Base-by-base conservation (phyloP, 2,888 invertebrate species). In the Lasius fuliginosus region DNA sequence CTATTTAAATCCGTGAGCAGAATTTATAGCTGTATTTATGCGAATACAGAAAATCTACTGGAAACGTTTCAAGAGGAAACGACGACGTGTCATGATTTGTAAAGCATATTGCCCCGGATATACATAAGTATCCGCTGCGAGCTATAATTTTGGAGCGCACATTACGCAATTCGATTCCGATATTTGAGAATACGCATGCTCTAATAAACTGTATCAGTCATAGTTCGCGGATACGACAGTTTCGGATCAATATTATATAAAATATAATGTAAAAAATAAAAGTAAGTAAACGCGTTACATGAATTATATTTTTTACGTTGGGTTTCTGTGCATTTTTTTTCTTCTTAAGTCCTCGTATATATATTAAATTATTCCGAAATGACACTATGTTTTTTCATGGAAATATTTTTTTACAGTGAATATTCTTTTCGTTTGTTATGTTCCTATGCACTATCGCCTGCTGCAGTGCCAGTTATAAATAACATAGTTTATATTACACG, bases 101-200 rank as follows among this genome's bases (percentile, higher is more conserved):
- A 33, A 40, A 81, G 69, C 85, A 73, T 33, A 62, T 83, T 64
- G 40, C 64, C 46, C 53, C 46, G 36, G 1, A 36, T 62, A 49
- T n/a, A n/a, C n/a, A n/a, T 69, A 77, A 83, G 83, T 83, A 76
- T 77, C 75, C 65, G 75, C 82, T 69, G 68, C 49, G 86, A 86
- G 86, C 83, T 85, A 76, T 86, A 86, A 87, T 87, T 85, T 68
- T 73, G 77, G 30, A 30, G 15, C 27, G 68, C 46, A 64, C 46
- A 65, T 85, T 85, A 64, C 73, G 42, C 74, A 71, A 81, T 75
- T 77, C 49, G 30, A 53, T 53, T 49, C 33, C 36, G 12, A 64
- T 53, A 27, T 36, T 49, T 65, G 49, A 65, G 75, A 65, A 49
- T 23, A 65, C 4, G 15, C 8, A 8, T 27, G 30, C 23, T 36